A percentile compares a stretch with the other conserved stretches of the same genome.
phyloP scores from a whole-genome alignment of 2,888 invertebrate genomes.

The Calephelis perditalis region DNA sequence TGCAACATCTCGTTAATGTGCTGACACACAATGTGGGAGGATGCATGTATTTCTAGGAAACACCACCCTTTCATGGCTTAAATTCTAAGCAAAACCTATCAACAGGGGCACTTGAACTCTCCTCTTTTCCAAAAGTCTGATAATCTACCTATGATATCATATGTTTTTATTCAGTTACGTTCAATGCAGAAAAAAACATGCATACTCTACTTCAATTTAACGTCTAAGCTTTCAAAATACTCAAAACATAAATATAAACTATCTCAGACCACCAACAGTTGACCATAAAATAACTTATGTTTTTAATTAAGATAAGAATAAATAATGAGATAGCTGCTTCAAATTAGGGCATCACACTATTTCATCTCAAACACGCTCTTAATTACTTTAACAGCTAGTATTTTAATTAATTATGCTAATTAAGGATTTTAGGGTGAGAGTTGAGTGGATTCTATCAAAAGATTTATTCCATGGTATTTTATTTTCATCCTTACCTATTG shows the following conservation, averaged over 20 bases:
- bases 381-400: constrained; percentile 8
- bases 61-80: too few relatives aligned
- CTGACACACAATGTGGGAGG: too few relatives aligned
- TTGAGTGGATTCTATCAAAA: not conserved
- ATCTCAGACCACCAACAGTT: constrained; percentile 4
- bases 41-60: too few relatives aligned
- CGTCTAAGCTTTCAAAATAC: not conserved
- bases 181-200: not conserved
- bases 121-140: too few relatives aligned
- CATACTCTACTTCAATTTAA: not conserved
- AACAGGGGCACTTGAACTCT: too few relatives aligned
- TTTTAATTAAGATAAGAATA: constrained; percentile 12
- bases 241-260: constrained; percentile 1
- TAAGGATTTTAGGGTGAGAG: constrained; percentile 1
- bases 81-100: too few relatives aligned
- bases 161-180: too few relatives aligned
- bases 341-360: not conserved
- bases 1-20: too few relatives aligned
- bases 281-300: constrained; percentile 7
- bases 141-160: too few relatives aligned
- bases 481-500: too few relatives aligned
- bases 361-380: constrained; percentile 5
- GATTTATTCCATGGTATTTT: too few relatives aligned
- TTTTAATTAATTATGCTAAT: constrained; percentile 8
- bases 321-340: constrained; percentile 8